Conservation (phyloP, 2,797 vertebrate species). For the Trichosurus vulpecula region DNA sequence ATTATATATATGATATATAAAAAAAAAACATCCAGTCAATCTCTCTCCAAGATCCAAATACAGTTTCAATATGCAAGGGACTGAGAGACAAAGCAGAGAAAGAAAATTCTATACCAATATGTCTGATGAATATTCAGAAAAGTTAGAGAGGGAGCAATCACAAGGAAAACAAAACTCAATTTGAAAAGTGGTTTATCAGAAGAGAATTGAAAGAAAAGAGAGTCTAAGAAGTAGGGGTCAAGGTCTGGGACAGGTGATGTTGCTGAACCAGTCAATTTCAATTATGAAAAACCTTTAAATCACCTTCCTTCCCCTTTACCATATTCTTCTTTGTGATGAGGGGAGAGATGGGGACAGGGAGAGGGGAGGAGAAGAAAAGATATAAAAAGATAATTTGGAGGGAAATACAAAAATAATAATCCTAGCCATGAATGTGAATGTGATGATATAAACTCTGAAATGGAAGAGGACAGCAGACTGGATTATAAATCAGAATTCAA, state of each 20-base stretch:
- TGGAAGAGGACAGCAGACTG: neutral
- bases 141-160: neutral
- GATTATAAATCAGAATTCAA: neutral
- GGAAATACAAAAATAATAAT: neutral
- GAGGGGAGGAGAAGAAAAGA: neutral
- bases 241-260: neutral
- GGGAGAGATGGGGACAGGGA: fast-evolving
- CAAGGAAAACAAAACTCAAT: neutral
- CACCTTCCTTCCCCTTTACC: neutral
- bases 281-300: neutral
- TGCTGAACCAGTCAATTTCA: neutral
- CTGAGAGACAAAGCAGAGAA: neutral
- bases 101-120: neutral
- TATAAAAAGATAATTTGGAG: neutral
- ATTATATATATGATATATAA: no score
- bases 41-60: neutral
- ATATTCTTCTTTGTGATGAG: neutral
- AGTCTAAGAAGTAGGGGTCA: neutral
- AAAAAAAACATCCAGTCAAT: no score
- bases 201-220: neutral
- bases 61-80: neutral
- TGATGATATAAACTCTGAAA: neutral
- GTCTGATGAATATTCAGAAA: neutral
- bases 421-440: neutral
- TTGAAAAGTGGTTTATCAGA: neutral